Base-by-base conservation (phyloP, 30 jellyfish, hydroid and myxozoan species). In the Aurelia coerulea region DNA sequence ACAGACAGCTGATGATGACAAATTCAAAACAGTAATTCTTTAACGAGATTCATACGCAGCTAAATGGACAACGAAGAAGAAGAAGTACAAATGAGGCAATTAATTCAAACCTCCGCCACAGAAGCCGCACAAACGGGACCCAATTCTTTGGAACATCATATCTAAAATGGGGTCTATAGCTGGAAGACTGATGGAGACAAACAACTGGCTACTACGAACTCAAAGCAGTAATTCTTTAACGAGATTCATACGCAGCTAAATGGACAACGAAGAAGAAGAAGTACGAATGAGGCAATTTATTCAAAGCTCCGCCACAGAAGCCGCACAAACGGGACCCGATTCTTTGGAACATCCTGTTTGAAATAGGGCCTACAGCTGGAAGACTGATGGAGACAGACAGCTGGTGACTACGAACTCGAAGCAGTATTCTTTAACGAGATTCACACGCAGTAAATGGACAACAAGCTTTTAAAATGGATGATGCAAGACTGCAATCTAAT, bases 401-500 rank as follows among this genome's bases (percentile, higher is more conserved):
- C 56, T 46, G 2, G 11, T 4, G 35, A 62, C 34, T 62, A 62
- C 72, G 15, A 46, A 23, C 2, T 0, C 15, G 7, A 39, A 65
- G 42, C 76, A 39, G 16, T 5, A 23, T 6, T 5, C 15, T 13
- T 73, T 66, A 13, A 51, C 14, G 17, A 77, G 29, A 58, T 23
- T 37, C 87, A 62, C 60, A 78, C 75, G 42, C 87, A 77, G 16
- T 62, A 77, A 59, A 77, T 77, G 42, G 49, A 68, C 37, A 60
- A 77, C 58, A 46, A 46, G 56, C 13, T 6, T 9, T 46, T 46
- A 46, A 46, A 46, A 46, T 46, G 56, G 56, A 46, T 46, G 78
- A 77, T 77, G 77, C 53, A 32, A 77, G 49, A 77, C 74, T 16
- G 87, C 65, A 52, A 31, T 59, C 86, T 29, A 34, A 41, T 46